Evolutionary conservation across 2,888 invertebrate species (phyloP).

Genomic region (Sialis lutaria): DNA sequence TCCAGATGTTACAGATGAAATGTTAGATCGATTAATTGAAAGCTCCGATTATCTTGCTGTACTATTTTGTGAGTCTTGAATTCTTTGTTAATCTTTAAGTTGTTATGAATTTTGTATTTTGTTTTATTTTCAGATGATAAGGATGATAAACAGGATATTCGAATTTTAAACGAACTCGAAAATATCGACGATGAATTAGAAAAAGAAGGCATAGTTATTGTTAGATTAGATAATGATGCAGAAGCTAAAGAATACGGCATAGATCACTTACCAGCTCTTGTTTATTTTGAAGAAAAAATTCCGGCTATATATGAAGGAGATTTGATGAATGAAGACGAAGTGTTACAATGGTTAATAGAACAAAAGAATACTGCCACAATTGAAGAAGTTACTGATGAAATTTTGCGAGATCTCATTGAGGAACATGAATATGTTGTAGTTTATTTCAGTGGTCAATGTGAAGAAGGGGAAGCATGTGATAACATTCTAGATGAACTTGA

Average conservation of each 20-base stretch:
- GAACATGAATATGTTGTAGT: conserved; percentile 90
- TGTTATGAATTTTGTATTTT: background rate
- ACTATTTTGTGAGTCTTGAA: conserved; percentile 65
- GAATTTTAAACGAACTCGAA: conserved; percentile 74
- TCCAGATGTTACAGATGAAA: conserved; percentile 82
- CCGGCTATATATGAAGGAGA: conserved; percentile 86
- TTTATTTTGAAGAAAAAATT: conserved; percentile 83
- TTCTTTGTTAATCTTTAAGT: background rate
- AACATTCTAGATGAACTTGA: conserved; percentile 71
- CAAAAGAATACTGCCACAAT: conserved; percentile 83
- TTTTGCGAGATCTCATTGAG: conserved; percentile 65
- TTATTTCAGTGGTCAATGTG: conserved; percentile 79
- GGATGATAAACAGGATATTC: conserved; percentile 76
- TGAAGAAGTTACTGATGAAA: conserved; percentile 88
- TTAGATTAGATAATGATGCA: conserved; percentile 74
- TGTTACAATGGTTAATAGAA: conserved; percentile 72
- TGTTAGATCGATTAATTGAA: conserved; percentile 80
- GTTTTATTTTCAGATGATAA: conserved; percentile 52
- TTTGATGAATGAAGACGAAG: conserved; percentile 80
- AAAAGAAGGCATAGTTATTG: conserved; percentile 78
- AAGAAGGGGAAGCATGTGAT: conserved; percentile 75
- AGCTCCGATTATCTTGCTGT: conserved; percentile 68
- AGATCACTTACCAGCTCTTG: conserved; percentile 67
- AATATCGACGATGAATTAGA: conserved; percentile 85
- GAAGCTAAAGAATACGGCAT: conserved; percentile 85